Evolutionary conservation across 2,113 vertebrate genomes (phyloP), one percentile per base, ranked within the genome.

Genomic region (Oxyruncus cristatus): DNA sequence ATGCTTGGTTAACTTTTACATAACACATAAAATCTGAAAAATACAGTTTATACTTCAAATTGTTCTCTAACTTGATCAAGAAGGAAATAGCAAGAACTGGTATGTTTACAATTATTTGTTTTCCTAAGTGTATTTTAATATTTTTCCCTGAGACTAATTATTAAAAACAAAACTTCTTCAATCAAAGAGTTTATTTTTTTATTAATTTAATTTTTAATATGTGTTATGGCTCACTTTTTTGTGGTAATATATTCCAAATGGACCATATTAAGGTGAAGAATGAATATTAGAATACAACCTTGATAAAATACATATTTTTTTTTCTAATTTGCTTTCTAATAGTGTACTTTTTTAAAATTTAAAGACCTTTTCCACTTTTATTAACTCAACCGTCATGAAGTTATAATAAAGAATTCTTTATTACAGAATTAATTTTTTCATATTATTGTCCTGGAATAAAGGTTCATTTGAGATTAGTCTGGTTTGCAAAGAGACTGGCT

Each of bases 1-100:
- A 90, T 96, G 53, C 28, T 92, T 94, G 86, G 95, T 97, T 96
- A 81, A 81, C 56, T 97, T 96, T 97, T 96, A 76, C 85, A 26
- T 59, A 74, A 97, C 52, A 39, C 32, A 71, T 92, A 94, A 95
- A 88, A 96, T 76, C 33, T 74, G 50, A 92, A 76, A 96, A n/a
- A 74, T 71, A 37, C 4, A 14, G 92, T 94, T 96, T 96, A 89
- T 8, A 30, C 17, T 94, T 92, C 71, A 84, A 70, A 95, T 92
- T 78, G 53, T 41, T 87, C 93, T 93, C 42, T 85, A 56, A 33
- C 50, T 75, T 94, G 63, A 91, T 89, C 62, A 80, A 73, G 20
- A 53, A 70, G 14, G 8, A 89, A 95, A 71, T 53, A 13, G 13
- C 39, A 65, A 74, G 8, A 5, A 20, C 78, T 81, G 67, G 13